Evolutionary conservation across 2,113 vertebrate genomes (phyloP), one percentile per base, ranked within the genome.

Genomic region (Paradisaea rubra): DNA sequence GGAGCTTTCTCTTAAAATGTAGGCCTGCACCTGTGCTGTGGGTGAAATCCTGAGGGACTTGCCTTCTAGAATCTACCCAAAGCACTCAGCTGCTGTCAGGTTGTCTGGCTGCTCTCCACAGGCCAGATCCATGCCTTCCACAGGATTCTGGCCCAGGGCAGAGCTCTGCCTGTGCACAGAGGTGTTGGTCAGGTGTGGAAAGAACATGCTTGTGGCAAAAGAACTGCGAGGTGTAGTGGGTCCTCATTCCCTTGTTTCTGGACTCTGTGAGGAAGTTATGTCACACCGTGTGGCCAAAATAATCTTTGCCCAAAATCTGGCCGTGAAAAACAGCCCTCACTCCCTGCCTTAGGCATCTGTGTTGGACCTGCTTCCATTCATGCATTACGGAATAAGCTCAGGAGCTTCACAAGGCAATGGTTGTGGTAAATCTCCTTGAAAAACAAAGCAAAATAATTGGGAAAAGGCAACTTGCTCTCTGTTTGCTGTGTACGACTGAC

Each of bases 321-420:
- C 13, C 2, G 0, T 30, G n/a, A 82, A 56, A 49, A 87, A 9
- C 50, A 91, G 9, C 19, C n/a, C 11, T 68, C 5, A 1, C 6
- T 39, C 28, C 5, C 27, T 27, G 2, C 11, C 14, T 81, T 28
- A 35, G 1, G 0, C 0, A 1, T 39, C 30, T 81, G 6, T 56
- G 31, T 53, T 71, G 63, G 52, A 17, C 12, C 20, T 86, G 14
- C 12, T 60, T 83, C 45, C 9, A 18, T 63, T 66, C 6, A 8
- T 20, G 22, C 14, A 3, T 41, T 84, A 22, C 17, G 22, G 70
- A 66, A 52, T 22, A 78, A 71, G 22, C 14, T 65, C 42, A 59
- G 45, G 33, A 70, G 23, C 37, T 91, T 80, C 52, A 37, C 10
- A 60, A 90, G 35, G 7, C 23, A 73, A 25, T 69, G 59, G 18